These are phyloP conservation scores for Schizotus pectinicornis DNA, from an alignment of 2,888 invertebrate genomes.

Conservation along the genomic window DNA sequence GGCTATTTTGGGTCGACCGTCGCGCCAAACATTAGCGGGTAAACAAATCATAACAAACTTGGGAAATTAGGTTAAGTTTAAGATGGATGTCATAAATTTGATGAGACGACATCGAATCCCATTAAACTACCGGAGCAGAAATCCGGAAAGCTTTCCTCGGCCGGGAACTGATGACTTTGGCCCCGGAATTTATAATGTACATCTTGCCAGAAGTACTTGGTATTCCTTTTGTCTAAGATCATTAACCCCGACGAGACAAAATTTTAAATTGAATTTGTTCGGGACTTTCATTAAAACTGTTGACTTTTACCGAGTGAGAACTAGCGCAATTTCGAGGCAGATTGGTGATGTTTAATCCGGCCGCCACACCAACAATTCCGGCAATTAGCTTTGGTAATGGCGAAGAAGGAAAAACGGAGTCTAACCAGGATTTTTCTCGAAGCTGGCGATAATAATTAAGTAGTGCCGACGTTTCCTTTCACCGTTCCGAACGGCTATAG, in stretches of 20 bases:
- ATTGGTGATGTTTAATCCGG: constrained; percentile 23
- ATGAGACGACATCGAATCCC: constrained; percentile 50
- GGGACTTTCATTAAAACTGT: constrained; percentile 27
- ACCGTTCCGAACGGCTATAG: too few relatives aligned
- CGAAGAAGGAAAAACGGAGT: constrained; percentile 11
- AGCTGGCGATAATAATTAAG: too few relatives aligned
- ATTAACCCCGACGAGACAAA: constrained; percentile 38
- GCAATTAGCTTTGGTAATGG: constrained; percentile 23
- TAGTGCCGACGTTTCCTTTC: too few relatives aligned
- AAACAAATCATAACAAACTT: constrained; percentile 44
- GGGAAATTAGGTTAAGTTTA: constrained; percentile 44
- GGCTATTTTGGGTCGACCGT: too few relatives aligned
- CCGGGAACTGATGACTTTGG: constrained; percentile 50
- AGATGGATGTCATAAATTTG: constrained; percentile 51
- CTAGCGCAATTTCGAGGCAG: constrained; percentile 20
- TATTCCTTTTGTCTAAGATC: constrained; percentile 41
- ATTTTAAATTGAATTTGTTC: constrained; percentile 39
- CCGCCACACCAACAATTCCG: constrained; percentile 17
- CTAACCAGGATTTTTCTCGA: too few relatives aligned
- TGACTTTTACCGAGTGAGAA: constrained; percentile 26
- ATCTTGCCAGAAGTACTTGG: constrained; percentile 45
- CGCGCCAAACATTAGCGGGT: constrained; percentile 8
- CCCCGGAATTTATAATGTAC: constrained; percentile 53
- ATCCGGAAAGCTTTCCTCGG: constrained; percentile 48
- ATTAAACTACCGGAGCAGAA: constrained; percentile 51